These are phyloP conservation scores for Balearica regulorum DNA, from an alignment of 2,797 vertebrate species.

Conservation along the genomic window DNA sequence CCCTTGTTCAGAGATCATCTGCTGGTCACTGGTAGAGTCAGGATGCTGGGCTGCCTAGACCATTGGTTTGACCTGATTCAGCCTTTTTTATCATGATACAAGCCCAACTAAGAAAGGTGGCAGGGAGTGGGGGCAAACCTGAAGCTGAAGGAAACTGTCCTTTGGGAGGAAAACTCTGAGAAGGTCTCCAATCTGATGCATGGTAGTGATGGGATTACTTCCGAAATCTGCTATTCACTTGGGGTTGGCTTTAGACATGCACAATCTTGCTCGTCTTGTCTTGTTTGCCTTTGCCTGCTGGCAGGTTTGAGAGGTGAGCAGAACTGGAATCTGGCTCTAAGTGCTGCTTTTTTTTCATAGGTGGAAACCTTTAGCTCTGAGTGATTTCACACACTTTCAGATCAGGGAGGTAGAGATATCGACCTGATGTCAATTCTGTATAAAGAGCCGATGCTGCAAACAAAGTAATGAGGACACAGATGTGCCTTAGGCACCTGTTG, in stretches of 20 bases:
- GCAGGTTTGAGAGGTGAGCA: background rate
- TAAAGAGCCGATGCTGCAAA: background rate
- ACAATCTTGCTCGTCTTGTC: background rate
- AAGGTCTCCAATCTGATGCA: background rate
- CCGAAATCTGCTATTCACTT: background rate
- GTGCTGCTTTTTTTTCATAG: background rate
- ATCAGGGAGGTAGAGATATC: background rate
- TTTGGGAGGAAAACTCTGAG: background rate
- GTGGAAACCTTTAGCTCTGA: background rate
- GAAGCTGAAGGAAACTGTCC: background rate
- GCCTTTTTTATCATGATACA: background rate
- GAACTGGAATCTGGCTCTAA: background rate
- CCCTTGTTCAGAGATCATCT: background rate
- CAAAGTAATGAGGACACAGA: background rate
- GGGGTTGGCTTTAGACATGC: background rate
- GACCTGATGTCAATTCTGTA: background rate
- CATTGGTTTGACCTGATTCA: background rate
- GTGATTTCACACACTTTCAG: background rate
- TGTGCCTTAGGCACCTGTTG: constrained; percentile 52
- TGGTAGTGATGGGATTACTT: background rate
- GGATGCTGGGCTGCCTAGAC: background rate
- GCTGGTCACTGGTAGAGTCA: background rate
- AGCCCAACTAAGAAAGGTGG: background rate
- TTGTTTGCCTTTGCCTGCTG: background rate
- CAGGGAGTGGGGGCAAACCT: background rate